These are phyloP conservation scores for Drosophila tsacasi DNA, from an alignment of 1,140 invertebrate species.

Conservation along the genomic window DNA sequence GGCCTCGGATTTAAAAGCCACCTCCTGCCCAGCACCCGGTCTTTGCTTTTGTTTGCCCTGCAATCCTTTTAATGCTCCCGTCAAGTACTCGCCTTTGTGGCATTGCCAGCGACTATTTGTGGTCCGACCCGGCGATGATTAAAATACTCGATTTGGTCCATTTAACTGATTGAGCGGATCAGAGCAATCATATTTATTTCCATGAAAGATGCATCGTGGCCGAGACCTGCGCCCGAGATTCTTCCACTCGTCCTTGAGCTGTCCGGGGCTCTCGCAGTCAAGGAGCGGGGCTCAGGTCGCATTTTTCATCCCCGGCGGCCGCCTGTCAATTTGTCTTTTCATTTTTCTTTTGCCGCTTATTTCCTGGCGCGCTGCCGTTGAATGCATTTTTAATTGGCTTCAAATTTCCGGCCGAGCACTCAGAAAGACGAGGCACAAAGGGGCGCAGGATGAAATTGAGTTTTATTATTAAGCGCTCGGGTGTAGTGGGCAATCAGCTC, in stretches of 20 bases:
- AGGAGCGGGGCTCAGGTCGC: conserved; percentile 8
- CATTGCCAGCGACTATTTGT: conserved; percentile 10
- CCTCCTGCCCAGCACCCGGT: conserved; percentile 8
- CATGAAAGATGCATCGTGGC: conserved; percentile 39
- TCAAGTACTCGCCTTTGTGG: conserved; percentile 58
- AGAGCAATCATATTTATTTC: conserved; percentile 65
- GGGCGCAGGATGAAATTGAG: conserved; percentile 46
- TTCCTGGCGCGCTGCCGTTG: conserved; percentile 65
- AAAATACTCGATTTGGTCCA: conserved; percentile 48
- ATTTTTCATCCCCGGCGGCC: conserved; percentile 23
- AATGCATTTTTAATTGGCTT: conserved; percentile 80
- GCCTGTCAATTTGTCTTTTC: conserved; percentile 71
- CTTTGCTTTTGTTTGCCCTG: conserved; percentile 58
- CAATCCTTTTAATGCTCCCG: conserved; percentile 73
- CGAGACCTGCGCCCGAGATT: not conserved
- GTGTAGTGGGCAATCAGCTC: conserved; percentile 26
- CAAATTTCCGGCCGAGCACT: conserved; percentile 63
- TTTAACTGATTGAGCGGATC: conserved; percentile 64
- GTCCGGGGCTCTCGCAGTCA: conserved; percentile 9
- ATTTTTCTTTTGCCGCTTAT: conserved; percentile 58
- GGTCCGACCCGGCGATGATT: conserved; percentile 33
- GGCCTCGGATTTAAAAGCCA: conserved; percentile 64
- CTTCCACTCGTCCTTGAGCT: conserved; percentile 22
- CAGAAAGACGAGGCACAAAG: conserved; percentile 43
- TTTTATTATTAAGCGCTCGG: conserved; percentile 56